A percentile compares a stretch with the other conserved stretches of the same genome.
Evolutionary conservation across 2,113 vertebrate genomes (phyloP).

Genomic region (Strix uralensis): DNA sequence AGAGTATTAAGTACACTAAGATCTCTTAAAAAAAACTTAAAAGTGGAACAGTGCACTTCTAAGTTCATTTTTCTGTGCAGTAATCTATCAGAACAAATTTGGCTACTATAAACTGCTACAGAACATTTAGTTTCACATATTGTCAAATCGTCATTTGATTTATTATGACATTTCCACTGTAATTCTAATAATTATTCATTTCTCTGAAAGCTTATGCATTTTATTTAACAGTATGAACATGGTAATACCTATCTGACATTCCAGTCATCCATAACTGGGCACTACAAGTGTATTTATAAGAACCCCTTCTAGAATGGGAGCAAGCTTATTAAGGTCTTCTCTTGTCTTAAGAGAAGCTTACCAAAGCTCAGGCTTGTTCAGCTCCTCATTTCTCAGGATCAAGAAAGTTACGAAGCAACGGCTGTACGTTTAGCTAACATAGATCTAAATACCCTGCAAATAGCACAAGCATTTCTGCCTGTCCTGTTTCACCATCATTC

Average conservation of each 20-base stretch:
- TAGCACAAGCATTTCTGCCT: accelerated
- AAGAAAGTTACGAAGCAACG: accelerated
- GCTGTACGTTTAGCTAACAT: accelerated
- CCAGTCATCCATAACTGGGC: background rate
- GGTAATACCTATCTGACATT: background rate
- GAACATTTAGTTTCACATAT: background rate
- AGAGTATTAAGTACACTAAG: background rate
- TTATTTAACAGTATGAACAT: background rate
- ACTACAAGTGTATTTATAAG: background rate
- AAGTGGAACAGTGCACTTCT: background rate
- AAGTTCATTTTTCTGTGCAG: background rate
- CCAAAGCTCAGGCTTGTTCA: background rate
- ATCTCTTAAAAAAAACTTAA: background rate
- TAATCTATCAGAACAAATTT: background rate
- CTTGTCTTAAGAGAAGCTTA: background rate
- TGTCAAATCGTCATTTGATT: background rate
- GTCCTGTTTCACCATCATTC: background rate
- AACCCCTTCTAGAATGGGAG: background rate
- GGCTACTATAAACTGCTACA: background rate
- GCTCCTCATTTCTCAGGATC: background rate
- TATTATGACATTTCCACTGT: background rate
- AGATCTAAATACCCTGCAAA: background rate
- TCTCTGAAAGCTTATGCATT: background rate
- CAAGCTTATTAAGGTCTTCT: background rate
- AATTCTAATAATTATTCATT: background rate